Conservation (phyloP, 2,113 vertebrate species). For the Ptyas mucosa region DNA sequence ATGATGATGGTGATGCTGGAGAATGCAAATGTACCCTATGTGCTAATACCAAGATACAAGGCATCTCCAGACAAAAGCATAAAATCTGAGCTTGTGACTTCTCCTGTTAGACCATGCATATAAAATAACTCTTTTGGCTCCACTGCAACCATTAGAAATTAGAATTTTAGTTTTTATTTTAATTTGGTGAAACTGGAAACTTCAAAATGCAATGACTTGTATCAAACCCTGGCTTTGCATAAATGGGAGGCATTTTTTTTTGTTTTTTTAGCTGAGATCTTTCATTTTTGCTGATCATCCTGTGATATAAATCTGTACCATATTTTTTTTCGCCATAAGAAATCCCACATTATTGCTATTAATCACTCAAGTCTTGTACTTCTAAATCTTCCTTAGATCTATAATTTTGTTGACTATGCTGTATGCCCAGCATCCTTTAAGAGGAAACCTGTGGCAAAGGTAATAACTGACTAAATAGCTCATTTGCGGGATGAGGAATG, state of each 20-base stretch:
- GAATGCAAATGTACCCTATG: neutral
- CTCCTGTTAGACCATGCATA: no score
- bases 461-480: neutral
- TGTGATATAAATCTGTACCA: neutral
- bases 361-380: neutral
- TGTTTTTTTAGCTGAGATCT: neutral
- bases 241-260: neutral
- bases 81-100: neutral
- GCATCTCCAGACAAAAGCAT: neutral
- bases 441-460: neutral
- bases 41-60: neutral
- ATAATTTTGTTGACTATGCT: neutral
- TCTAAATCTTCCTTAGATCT: neutral
- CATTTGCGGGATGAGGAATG: neutral
- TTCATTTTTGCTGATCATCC: neutral
- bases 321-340: neutral
- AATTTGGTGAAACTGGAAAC: neutral
- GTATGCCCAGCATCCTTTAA: neutral
- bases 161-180: neutral
- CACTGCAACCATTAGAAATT: neutral
- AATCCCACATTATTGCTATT: no score
- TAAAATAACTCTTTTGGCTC: neutral
- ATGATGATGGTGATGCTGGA: neutral
- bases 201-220: neutral
- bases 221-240: neutral